A percentile compares a stretch with the other conserved stretches of the same genome.
Evolutionary conservation across 2,797 vertebrate species (phyloP).

Genomic region (Sebastes matsubarae): DNA sequence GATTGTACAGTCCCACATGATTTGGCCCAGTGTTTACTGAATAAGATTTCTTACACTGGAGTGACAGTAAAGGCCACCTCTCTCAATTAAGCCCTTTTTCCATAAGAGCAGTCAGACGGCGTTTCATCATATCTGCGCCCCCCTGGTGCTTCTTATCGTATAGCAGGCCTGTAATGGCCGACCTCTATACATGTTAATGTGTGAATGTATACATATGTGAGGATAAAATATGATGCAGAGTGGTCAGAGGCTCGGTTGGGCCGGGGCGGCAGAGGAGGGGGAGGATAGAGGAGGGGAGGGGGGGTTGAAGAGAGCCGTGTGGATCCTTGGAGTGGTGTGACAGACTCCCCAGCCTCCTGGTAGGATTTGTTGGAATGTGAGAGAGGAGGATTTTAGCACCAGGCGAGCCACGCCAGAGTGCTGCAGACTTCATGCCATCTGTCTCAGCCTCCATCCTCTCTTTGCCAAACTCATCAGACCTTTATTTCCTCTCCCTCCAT

Average conservation of each 20-base stretch:
- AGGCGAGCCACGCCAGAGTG: slow-evolving; percentile 85
- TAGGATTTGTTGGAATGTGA: slow-evolving; percentile 90
- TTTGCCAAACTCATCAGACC: slow-evolving; percentile 87
- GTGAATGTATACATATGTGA: slow-evolving; percentile 43
- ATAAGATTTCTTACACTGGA: slow-evolving; percentile 70
- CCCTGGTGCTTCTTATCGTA: slow-evolving; percentile 47
- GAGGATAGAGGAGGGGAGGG: neutral
- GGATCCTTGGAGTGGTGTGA: slow-evolving; percentile 81
- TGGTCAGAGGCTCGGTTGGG: slow-evolving; percentile 75
- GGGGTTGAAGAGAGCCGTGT: slow-evolving; percentile 64
- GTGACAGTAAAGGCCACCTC: slow-evolving; percentile 66
- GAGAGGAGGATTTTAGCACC: slow-evolving; percentile 89
- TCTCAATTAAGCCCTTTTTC: slow-evolving; percentile 43
- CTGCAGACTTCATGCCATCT: slow-evolving; percentile 89
- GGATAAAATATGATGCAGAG: slow-evolving; percentile 45
- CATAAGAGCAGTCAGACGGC: slow-evolving; percentile 20
- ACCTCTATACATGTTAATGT: slow-evolving; percentile 46
- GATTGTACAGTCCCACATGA: slow-evolving; percentile 63
- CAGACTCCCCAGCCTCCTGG: slow-evolving; percentile 87
- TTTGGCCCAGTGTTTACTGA: slow-evolving; percentile 71
- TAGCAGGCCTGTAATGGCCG: slow-evolving; percentile 38
- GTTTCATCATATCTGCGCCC: slow-evolving; percentile 36
- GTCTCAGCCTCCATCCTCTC: slow-evolving; percentile 85
- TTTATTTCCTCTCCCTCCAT: slow-evolving; percentile 81
- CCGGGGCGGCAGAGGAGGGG: slow-evolving; percentile 16